Conservation (phyloP, 1,140 invertebrate genomes). For the Leptinotarsa texana region DNA sequence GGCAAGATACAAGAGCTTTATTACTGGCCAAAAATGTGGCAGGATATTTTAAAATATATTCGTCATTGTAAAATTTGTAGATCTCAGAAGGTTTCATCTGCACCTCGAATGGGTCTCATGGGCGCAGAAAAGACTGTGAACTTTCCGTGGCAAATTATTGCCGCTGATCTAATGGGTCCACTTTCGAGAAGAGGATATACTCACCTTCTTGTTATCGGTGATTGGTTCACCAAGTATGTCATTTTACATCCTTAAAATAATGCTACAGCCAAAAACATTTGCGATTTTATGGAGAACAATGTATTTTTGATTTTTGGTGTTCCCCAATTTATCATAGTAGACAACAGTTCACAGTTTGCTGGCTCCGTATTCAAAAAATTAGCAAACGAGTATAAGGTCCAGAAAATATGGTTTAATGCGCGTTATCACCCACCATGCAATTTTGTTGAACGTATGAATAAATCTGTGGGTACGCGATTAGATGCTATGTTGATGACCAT, state of each 20-base stretch:
- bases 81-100: slow-evolving; percentile 26
- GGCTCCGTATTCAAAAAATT: neutral
- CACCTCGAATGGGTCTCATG: slow-evolving; percentile 21
- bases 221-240: slow-evolving; percentile 41
- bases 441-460: slow-evolving; percentile 18
- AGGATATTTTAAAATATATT: neutral
- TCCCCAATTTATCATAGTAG: neutral
- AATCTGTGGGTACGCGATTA: slow-evolving; percentile 27
- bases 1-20: slow-evolving; percentile 11
- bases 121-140: slow-evolving; percentile 26
- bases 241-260: neutral
- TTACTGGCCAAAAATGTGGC: neutral
- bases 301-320: neutral
- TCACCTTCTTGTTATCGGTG: slow-evolving; percentile 47
- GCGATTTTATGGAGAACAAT: neutral
- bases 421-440: neutral
- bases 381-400: neutral
- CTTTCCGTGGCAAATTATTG: slow-evolving; percentile 40
- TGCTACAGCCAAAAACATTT: neutral
- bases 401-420: neutral
- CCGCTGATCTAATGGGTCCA: slow-evolving; percentile 47
- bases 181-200: neutral
- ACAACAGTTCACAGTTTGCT: neutral
- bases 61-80: slow-evolving; percentile 26
- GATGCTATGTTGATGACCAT: slow-evolving; percentile 7